Conservation (phyloP, 2,797 vertebrate species). For the Sciurus carolinensis region DNA sequence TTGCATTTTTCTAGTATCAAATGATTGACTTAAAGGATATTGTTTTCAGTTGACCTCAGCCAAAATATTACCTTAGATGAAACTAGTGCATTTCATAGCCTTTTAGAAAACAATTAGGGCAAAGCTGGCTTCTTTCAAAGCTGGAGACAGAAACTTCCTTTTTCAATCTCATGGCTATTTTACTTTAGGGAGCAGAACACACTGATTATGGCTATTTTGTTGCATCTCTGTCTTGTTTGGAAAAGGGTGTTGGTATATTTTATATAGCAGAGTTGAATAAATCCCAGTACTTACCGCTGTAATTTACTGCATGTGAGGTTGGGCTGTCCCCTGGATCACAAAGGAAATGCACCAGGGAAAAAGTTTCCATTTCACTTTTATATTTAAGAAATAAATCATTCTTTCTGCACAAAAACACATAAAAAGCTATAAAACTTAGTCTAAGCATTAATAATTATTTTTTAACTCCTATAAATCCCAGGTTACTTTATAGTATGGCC, state of each 20-base stretch:
- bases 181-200: slow-evolving; percentile 45
- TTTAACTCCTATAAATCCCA: slow-evolving; percentile 57
- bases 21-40: slow-evolving; percentile 54
- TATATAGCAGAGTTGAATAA: slow-evolving; percentile 62
- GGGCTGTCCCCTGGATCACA: slow-evolving; percentile 41
- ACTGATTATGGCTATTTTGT: slow-evolving; percentile 56
- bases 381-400: slow-evolving; percentile 73
- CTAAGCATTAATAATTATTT: slow-evolving; percentile 71
- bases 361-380: slow-evolving; percentile 56
- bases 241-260: slow-evolving; percentile 60
- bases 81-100: not conserved
- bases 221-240: slow-evolving; percentile 51
- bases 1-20: slow-evolving; percentile 41
- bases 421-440: slow-evolving; percentile 58
- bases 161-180: slow-evolving; percentile 60
- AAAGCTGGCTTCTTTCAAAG: slow-evolving; percentile 16
- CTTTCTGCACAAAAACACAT: slow-evolving; percentile 53
- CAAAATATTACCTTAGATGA: slow-evolving; percentile 46
- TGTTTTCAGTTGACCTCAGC: slow-evolving; percentile 48
- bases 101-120: slow-evolving; percentile 42
- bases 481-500: slow-evolving; percentile 15
- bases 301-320: slow-evolving; percentile 69
- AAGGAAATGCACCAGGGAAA: slow-evolving; percentile 65
- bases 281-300: slow-evolving; percentile 36
- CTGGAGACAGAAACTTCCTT: slow-evolving; percentile 38